These are phyloP conservation scores for Oscheius myriophilus DNA, from an alignment of 2,888 invertebrate species.

Conservation along the genomic window DNA sequence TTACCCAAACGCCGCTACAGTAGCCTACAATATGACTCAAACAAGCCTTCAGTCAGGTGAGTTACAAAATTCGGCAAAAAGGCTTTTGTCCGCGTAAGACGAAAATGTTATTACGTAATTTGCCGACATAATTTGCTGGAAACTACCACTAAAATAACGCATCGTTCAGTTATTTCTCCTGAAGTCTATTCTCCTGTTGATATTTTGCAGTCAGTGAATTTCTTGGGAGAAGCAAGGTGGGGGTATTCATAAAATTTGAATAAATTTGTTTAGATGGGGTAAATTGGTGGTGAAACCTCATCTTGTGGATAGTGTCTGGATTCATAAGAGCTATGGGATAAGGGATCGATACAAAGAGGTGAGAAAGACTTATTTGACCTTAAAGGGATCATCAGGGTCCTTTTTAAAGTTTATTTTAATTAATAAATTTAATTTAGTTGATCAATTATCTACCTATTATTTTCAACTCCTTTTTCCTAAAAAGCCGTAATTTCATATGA, in stretches of 20 bases:
- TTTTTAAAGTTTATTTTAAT: too few species aligned
- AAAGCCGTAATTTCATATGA: too few species aligned
- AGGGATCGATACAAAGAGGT: constrained; percentile 37
- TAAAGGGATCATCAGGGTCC: too few species aligned
- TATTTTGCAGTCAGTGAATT: constrained; percentile 13
- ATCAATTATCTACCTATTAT: too few species aligned
- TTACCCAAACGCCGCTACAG: constrained; percentile 45
- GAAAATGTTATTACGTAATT: too few species aligned
- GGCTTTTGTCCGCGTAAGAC: background rate
- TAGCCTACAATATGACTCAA: constrained; percentile 54
- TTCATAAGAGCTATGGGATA: constrained; percentile 57
- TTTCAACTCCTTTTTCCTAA: too few species aligned
- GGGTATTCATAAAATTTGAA: background rate
- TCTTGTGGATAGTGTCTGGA: constrained; percentile 62
- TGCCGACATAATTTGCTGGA: too few species aligned
- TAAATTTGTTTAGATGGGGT: constrained; percentile 38
- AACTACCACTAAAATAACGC: too few species aligned
- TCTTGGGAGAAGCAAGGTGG: constrained; percentile 21
- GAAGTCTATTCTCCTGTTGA: constrained; percentile 12
- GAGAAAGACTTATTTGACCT: background rate
- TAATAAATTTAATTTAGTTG: too few species aligned
- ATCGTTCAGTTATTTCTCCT: constrained; percentile 4
- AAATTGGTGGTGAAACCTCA: constrained; percentile 51
- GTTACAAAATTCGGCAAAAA: background rate
- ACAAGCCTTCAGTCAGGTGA: constrained; percentile 23